phyloP scores from a whole-genome alignment of 2,113 vertebrate species.

The Boulengeromyrus knoepffleri region DNA sequence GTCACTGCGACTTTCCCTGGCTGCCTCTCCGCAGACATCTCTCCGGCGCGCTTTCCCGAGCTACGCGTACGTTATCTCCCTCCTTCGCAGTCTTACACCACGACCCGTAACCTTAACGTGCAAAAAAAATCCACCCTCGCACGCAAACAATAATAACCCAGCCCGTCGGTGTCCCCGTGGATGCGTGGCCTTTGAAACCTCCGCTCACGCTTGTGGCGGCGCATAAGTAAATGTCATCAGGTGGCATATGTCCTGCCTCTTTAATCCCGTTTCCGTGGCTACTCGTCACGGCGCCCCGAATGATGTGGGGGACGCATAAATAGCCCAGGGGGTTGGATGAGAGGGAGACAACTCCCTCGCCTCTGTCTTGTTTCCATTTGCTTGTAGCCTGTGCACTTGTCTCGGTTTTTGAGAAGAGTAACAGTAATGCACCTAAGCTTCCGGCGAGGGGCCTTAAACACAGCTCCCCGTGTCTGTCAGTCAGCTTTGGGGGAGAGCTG shows the following conservation, averaged over 20 bases:
- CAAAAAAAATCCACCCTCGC: neutral
- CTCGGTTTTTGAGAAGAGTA: neutral
- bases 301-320: neutral
- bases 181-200: neutral
- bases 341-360: neutral
- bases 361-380: neutral
- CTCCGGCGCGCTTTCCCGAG: neutral
- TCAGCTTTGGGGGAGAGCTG: neutral
- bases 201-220: neutral
- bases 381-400: neutral
- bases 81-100: neutral
- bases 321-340: neutral
- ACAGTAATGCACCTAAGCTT: neutral
- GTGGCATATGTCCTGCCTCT: neutral
- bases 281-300: neutral
- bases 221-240: neutral
- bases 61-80: neutral
- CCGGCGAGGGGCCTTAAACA: neutral
- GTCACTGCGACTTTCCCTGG: neutral
- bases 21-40: neutral
- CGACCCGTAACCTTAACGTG: neutral
- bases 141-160: neutral
- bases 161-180: neutral
- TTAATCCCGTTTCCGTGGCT: neutral
- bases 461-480: neutral